A percentile compares a stretch with the other conserved stretches of the same genome.
Conservation (phyloP, 2,797 vertebrate species). For the Hephaestus fuliginosus region DNA sequence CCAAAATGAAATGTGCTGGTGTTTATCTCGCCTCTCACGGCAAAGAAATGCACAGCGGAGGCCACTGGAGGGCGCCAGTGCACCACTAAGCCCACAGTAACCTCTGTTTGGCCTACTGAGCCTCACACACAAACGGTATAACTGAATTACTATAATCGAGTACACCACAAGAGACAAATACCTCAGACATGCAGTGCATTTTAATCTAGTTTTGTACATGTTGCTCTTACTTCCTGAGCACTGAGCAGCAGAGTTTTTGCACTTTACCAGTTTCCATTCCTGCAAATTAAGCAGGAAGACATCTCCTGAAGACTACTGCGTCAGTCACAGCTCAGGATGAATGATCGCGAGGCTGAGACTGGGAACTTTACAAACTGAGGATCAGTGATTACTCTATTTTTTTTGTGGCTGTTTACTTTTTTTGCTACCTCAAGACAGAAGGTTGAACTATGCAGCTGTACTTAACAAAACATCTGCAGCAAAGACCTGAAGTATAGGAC, state of each 20-base stretch:
- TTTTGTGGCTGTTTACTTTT: neutral
- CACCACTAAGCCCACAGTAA: slow-evolving; percentile 6
- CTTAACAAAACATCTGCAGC: neutral
- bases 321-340: neutral
- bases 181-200: neutral
- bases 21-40: neutral
- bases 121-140: neutral
- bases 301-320: neutral
- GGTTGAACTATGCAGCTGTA: neutral
- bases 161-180: neutral
- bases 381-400: neutral
- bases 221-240: neutral
- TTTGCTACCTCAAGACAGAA: neutral
- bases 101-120: neutral
- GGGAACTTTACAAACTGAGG: neutral
- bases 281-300: neutral
- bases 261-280: neutral
- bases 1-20: neutral
- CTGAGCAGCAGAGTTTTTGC: neutral
- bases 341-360: neutral
- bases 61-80: slow-evolving; percentile 63
- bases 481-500: neutral
- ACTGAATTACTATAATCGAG: neutral
- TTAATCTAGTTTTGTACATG: neutral
- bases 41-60: rapidly evolving